These are phyloP conservation scores for Drosophila atripex DNA, from an alignment of 2,888 invertebrate genomes.

Conservation along the genomic window DNA sequence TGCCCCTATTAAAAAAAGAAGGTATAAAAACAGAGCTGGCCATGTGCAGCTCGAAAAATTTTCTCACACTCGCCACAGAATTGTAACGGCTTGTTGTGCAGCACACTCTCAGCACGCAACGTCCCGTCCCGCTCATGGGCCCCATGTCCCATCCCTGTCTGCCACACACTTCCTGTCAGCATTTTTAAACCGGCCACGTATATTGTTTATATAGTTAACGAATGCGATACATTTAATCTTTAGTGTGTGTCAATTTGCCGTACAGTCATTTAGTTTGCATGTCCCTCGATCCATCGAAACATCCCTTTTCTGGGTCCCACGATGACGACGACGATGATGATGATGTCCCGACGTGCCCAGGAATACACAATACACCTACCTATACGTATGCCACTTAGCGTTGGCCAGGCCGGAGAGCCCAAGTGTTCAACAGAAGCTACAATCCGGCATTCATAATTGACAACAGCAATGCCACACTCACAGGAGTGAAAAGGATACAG, in stretches of 20 bases:
- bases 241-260: constrained; percentile 81
- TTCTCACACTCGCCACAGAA: constrained; percentile 82
- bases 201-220: constrained; percentile 81
- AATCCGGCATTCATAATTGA: constrained; percentile 80
- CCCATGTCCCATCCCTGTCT: constrained; percentile 11
- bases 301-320: constrained; percentile 48
- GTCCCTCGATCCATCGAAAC: constrained; percentile 58
- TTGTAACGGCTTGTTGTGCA: constrained; percentile 76
- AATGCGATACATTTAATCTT: constrained; percentile 81
- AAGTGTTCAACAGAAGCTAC: constrained; percentile 82
- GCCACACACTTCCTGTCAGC: constrained; percentile 66
- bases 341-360: constrained; percentile 75
- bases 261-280: constrained; percentile 80
- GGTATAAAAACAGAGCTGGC: constrained; percentile 32
- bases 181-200: constrained; percentile 69
- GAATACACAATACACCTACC: constrained; percentile 30
- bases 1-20: constrained; percentile 48
- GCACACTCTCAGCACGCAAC: constrained; percentile 75
- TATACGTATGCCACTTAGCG: constrained; percentile 75
- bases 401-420: constrained; percentile 44
- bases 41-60: constrained; percentile 83
- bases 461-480: constrained; percentile 51
- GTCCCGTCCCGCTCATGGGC: too few relatives aligned
- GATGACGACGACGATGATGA: constrained; percentile 49
- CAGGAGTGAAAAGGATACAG: constrained; percentile 33